Conservation (phyloP, 1,140 invertebrate species). For the Coptotermes formosanus region DNA sequence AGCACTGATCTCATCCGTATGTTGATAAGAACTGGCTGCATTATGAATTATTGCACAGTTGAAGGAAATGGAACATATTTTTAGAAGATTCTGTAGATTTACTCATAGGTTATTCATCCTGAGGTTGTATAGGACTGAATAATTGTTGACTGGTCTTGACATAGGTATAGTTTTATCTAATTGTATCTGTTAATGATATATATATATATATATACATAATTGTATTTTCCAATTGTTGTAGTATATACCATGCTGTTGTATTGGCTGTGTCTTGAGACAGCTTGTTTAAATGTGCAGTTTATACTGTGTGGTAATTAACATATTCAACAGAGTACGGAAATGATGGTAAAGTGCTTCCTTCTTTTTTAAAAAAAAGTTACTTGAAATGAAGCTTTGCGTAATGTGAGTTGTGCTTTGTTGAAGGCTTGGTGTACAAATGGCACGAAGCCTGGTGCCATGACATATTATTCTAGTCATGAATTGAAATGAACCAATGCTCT, state of each 20-base stretch:
- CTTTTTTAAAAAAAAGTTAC: too few species aligned
- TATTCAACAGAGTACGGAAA: neutral
- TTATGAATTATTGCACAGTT: neutral
- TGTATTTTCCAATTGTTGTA: neutral
- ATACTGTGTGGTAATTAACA: neutral
- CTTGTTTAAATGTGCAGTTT: neutral
- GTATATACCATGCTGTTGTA: neutral
- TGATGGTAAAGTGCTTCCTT: too few species aligned
- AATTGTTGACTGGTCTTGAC: neutral
- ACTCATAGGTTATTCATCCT: neutral
- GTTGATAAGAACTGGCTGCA: too few species aligned
- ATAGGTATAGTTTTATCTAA: neutral
- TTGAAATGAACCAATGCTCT: neutral
- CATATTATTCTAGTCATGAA: neutral
- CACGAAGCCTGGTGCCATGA: neutral
- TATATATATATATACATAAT: neutral
- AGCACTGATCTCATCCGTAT: too few species aligned
- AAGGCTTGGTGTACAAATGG: neutral
- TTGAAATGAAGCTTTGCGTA: too few species aligned
- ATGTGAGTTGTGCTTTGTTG: neutral
- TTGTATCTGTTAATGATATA: neutral
- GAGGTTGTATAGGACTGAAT: neutral
- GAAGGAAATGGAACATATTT: neutral
- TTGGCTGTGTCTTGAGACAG: neutral
- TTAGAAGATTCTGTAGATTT: neutral